A percentile compares a stretch with the other conserved stretches of the same genome.
Evolutionary conservation across 2,113 vertebrate species (phyloP).

Genomic region (Diphyllodes magnificus): DNA sequence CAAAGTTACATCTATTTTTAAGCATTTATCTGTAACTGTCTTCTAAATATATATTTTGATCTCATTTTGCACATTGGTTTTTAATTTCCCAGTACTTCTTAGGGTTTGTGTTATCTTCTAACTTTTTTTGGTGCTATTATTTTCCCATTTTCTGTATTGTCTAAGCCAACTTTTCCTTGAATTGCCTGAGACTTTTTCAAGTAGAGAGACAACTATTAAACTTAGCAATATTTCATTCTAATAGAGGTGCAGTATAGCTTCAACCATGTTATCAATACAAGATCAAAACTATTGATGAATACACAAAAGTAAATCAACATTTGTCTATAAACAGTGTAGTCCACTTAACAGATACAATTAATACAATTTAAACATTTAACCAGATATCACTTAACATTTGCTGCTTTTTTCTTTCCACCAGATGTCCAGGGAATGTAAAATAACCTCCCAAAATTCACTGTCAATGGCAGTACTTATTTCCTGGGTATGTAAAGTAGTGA

Average conservation of each 20-base stretch:
- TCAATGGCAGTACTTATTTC: neutral
- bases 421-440: neutral
- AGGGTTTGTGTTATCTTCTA: neutral
- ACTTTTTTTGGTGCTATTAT: neutral
- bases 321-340: slow-evolving; percentile 43
- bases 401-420: neutral
- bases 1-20: neutral
- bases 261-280: slow-evolving; percentile 45
- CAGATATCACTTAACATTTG: neutral
- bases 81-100: neutral
- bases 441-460: neutral
- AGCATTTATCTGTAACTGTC: neutral
- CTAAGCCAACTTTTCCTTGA: neutral
- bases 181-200: neutral
- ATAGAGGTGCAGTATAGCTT: slow-evolving; percentile 10
- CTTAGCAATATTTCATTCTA: slow-evolving; percentile 50
- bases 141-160: neutral
- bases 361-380: slow-evolving; percentile 29
- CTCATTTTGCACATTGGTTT: neutral
- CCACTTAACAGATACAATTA: slow-evolving; percentile 33
- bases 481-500: neutral
- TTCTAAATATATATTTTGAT: neutral
- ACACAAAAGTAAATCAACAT: slow-evolving; percentile 40
- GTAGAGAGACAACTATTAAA: neutral
- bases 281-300: slow-evolving; percentile 69